Evolutionary conservation across 2,113 vertebrate species (phyloP), one percentile per base, ranked within the genome.

Genomic region (Orthonyx spaldingii): DNA sequence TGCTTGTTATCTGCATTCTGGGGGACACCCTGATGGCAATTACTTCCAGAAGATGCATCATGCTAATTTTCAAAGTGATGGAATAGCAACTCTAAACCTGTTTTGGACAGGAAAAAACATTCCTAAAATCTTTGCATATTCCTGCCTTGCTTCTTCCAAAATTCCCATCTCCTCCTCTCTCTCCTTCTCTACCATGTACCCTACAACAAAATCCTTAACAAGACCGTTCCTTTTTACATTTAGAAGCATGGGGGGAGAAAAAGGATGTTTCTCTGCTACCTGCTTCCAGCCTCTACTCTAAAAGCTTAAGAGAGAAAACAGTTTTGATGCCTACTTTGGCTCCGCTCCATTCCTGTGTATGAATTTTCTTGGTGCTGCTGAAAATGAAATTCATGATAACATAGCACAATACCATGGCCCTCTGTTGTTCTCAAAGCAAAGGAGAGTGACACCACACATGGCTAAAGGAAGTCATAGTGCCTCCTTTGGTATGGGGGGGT

Each of bases 11-110:
- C 37, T 63, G 71, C 71, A 63, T 33, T 57, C 42, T 33, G 7
- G 52, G 42, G 44, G 12, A 20, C 63, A 50, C 35, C 59, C n/a
- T 1, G 0, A 32, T 6, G 23, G 37, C 28, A 76, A 61, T 2
- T 57, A 10, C 59, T 90, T 88, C 76, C 50, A 88, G 71, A 80
- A 66, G 61, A 84, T n/a, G 27, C 39, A 78, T 64, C 35, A 11
- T 47, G 42, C 9, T 69, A 11, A 44, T 75, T 63, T 88, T 63
- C 72, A 75, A 84, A 56, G 52, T n/a, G 57, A 52, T 13, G 7
- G 44, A 72, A 64, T 20, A 61, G 18, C 41, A 72, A 7, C 23
- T 90, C 20, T 69, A 52, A 65, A 69, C 8, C 22, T 23, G 10
- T 26, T 85, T 68, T 47, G 59, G 49, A 93, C 32, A 44, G 41